Evolutionary conservation across 2,888 invertebrate species (phyloP).

Genomic region (Zygothrica quintamaculata): DNA sequence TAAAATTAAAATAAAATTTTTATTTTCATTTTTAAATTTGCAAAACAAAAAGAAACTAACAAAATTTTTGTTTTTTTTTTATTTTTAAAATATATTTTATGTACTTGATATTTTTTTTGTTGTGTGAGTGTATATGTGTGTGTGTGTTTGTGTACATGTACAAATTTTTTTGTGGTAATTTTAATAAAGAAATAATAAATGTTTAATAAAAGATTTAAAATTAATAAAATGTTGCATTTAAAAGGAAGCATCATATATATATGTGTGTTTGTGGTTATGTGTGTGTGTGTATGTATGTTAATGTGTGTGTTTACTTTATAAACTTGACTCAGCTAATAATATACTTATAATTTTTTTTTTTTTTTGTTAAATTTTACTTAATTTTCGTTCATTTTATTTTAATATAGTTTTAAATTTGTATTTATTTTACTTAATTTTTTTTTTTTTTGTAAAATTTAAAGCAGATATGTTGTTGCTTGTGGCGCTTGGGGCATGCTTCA

Average conservation of each 20-base stretch:
- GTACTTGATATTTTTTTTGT: conserved; percentile 33
- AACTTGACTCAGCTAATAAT: conserved; percentile 67
- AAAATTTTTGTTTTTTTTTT: conserved; percentile 27
- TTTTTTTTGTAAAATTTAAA: conserved; percentile 65
- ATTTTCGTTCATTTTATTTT: conserved; percentile 20
- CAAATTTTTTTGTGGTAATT: conserved; percentile 66
- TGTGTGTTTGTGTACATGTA: conserved; percentile 71
- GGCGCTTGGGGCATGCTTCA: conserved; percentile 67
- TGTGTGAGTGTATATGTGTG: conserved; percentile 62
- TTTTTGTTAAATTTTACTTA: conserved; percentile 9
- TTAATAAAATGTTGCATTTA: conserved; percentile 77
- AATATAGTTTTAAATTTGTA: conserved; percentile 20
- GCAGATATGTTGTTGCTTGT: conserved; percentile 81
- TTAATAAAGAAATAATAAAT: conserved; percentile 48
- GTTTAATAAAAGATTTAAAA: conserved; percentile 61
- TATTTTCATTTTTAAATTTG: conserved; percentile 6
- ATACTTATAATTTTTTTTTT: conserved; percentile 22
- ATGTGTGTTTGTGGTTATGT: conserved; percentile 36
- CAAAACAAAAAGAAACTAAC: conserved; percentile 35
- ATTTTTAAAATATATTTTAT: conserved; percentile 36
- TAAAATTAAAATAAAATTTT: background rate
- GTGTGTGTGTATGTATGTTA: conserved; percentile 25
- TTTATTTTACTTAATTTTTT: too few relatives aligned
- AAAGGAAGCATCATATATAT: conserved; percentile 76
- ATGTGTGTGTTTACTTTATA: conserved; percentile 46